These are phyloP conservation scores for Dendrophyllia cribrosa DNA, from an alignment of 64 coral and sea anemone genomes.

Conservation along the genomic window DNA sequence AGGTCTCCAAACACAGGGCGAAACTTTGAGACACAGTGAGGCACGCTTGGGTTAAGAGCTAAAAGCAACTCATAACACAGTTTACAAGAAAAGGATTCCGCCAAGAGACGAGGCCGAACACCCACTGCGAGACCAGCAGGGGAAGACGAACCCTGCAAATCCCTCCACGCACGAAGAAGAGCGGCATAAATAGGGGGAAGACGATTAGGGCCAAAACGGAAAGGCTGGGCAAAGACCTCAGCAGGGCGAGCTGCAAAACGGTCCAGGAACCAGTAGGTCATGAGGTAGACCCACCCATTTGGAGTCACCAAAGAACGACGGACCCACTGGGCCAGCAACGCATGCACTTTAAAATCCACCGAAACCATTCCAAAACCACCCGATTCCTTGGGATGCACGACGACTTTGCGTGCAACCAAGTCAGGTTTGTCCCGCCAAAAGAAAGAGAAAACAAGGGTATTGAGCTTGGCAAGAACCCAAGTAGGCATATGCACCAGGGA, in stretches of 20 bases:
- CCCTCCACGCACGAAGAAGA: neutral
- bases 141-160: too few relatives aligned
- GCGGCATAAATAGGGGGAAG: neutral
- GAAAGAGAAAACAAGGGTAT: neutral
- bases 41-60: fast-evolving
- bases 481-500: neutral
- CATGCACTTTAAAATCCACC: neutral
- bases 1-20: neutral
- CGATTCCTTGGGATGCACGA: too few relatives aligned
- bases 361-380: neutral
- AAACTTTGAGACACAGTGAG: neutral
- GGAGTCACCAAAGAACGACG: neutral
- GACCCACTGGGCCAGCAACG: neutral
- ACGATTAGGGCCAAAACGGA: neutral
- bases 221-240: neutral
- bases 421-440: neutral
- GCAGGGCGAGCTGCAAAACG: neutral
- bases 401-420: neutral
- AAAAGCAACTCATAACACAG: neutral
- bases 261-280: neutral
- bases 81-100: neutral
- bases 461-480: neutral
- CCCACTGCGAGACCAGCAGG: too few relatives aligned
- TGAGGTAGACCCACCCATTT: neutral
- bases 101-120: too few relatives aligned